These are phyloP conservation scores for Andrena haemorrhoa DNA, from an alignment of 2,888 invertebrate genomes.

Conservation along the genomic window DNA sequence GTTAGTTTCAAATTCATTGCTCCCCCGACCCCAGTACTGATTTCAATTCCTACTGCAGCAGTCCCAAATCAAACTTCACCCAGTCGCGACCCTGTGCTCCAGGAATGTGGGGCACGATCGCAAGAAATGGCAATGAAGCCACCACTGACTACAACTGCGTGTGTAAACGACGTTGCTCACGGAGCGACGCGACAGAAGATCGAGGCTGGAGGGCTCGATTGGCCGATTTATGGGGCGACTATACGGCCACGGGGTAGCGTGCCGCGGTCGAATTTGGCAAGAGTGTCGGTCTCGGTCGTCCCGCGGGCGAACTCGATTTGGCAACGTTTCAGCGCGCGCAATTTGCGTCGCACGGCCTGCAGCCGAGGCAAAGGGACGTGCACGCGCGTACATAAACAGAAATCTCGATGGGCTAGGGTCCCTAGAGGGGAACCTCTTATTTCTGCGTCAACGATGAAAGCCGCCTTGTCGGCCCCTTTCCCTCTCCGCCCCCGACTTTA, in stretches of 20 bases:
- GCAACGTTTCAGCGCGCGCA: conserved; percentile 67
- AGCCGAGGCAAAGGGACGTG: conserved; percentile 3
- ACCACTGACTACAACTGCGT: not conserved
- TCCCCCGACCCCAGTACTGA: too few relatives aligned
- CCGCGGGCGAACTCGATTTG: conserved; percentile 65
- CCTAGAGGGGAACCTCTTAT: conserved; percentile 8
- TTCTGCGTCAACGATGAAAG: conserved; percentile 28
- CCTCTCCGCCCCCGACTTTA: conserved; percentile 1
- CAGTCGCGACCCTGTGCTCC: too few relatives aligned
- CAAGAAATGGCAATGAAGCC: not conserved
- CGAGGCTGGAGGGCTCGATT: conserved; percentile 34
- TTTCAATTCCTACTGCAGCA: too few relatives aligned
- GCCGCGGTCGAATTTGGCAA: conserved; percentile 65
- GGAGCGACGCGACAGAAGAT: not conserved
- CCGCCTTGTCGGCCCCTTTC: conserved; percentile 7
- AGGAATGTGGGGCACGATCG: not conserved
- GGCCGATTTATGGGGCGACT: conserved; percentile 48
- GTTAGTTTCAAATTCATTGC: too few relatives aligned
- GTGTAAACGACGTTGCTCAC: not conserved
- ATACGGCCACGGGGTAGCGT: conserved; percentile 13
- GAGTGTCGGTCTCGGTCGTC: conserved; percentile 49
- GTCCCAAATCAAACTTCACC: too few relatives aligned
- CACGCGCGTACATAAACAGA: conserved; percentile 23
- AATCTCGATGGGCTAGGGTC: not conserved
- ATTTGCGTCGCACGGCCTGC: not conserved